Base-by-base conservation (phyloP, 1,140 invertebrate species). In the Cydia strobilella region DNA sequence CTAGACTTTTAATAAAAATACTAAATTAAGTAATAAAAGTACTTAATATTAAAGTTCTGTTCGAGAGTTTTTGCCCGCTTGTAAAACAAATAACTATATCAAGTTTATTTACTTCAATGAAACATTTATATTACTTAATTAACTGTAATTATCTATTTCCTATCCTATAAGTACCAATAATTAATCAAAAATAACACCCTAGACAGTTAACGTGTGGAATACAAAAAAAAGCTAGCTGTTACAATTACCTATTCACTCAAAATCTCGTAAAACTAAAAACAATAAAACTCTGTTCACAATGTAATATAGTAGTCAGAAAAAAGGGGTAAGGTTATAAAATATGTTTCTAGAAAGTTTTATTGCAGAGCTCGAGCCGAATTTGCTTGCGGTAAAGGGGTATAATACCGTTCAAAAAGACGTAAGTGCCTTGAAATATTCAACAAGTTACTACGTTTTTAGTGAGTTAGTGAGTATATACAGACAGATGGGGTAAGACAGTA, bases 341-440 rank as follows among this genome's bases (percentile, higher is more conserved):
- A 85, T 83, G 77, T 84, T 86, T 88, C 80, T 74, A 73, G 88
- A 90, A 91, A 91, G 88, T 89, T 91, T 88, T 91, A 91, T 86
- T 82, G 77, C 84, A 73, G n/a, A 23, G 54, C 54, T 69, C 27
- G 63, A 35, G 23, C 65, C 35, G 35, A n/a, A 69, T 69, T 69
- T 39, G 63, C 25, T 39, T 69, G 65, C 65, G 65, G 79, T 79
- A 85, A 89, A 87, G 87, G 88, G 83, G 54, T 59, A 20, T 59
- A 23, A 2, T 12, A 23, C 54, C 1, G 2, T 23, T 3, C 3
- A 23, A 23, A 59, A 59, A 23, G 54, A 59, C 54, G 9, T 59
- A 59, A 59, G 54, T 6, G 54, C 7, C 54, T 7, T 23, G 20
- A 2, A 23, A 12, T 23, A 0, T 23, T n/a, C 4, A 59, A 10